These are phyloP conservation scores for Melanotaenia nigrans DNA, from an alignment of 2,797 vertebrate genomes.

Conservation along the genomic window DNA sequence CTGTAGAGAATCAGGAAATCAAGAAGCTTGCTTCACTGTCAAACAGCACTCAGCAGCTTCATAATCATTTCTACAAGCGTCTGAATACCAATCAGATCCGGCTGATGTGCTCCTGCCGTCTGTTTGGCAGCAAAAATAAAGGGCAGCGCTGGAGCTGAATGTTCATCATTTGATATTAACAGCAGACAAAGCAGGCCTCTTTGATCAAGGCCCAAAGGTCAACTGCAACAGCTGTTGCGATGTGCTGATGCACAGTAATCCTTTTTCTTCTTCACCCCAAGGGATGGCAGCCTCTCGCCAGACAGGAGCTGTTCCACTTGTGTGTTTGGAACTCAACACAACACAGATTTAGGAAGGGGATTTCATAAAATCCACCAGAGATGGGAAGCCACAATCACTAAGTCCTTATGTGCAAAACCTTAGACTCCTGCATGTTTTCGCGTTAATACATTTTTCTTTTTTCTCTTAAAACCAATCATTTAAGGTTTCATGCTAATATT, in stretches of 20 bases:
- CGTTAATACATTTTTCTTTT: too few relatives aligned
- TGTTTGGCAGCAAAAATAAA: conserved; percentile 67
- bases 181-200: conserved; percentile 70
- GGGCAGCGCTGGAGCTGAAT: conserved; percentile 63
- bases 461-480: too few relatives aligned
- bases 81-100: conserved; percentile 64
- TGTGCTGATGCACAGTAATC: conserved; percentile 32
- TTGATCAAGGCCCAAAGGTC: conserved; percentile 80
- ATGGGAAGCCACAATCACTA: background rate
- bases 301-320: conserved; percentile 12
- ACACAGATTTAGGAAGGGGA: conserved; percentile 5
- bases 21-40: conserved; percentile 40
- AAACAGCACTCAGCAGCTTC: conserved; percentile 47
- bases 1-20: background rate
- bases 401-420: background rate
- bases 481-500: background rate
- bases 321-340: conserved; percentile 31
- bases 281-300: conserved; percentile 35
- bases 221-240: conserved; percentile 70
- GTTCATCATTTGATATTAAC: conserved; percentile 78
- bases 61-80: conserved; percentile 56
- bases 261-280: conserved; percentile 47
- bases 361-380: conserved; percentile 1
- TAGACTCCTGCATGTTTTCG: background rate
- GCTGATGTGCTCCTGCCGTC: conserved; percentile 60